Conservation (phyloP, 2,888 invertebrate genomes). For the Noctua janthe region DNA sequence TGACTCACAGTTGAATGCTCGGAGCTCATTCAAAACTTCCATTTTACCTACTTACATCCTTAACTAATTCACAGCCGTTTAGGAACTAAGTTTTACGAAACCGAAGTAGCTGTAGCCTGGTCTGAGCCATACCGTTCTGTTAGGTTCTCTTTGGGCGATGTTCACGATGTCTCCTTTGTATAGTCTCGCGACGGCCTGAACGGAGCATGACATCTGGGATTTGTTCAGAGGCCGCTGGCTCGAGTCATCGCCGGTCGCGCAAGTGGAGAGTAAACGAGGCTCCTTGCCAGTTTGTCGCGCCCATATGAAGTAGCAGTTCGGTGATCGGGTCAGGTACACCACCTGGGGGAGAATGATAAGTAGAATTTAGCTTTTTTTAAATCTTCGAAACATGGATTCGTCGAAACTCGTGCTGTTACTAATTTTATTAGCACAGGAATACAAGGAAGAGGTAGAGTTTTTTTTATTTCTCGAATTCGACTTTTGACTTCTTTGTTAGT, state of each 20-base stretch:
- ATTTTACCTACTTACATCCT: conserved; percentile 42
- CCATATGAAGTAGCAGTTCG: conserved; percentile 85
- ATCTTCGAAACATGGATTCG: not conserved
- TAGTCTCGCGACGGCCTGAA: conserved; percentile 81
- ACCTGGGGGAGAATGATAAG: conserved; percentile 74
- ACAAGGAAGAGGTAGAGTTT: not conserved
- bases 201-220: conserved; percentile 84
- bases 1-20: conserved; percentile 57
- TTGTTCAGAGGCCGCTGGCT: conserved; percentile 74
- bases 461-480: not conserved
- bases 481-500: not conserved
- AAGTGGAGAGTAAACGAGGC: conserved; percentile 78
- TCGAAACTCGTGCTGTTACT: not conserved
- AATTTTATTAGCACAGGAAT: not conserved
- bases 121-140: conserved; percentile 82
- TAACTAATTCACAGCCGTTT: conserved; percentile 79
- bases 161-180: conserved; percentile 80
- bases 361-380: not conserved
- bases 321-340: conserved; percentile 82
- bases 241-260: conserved; percentile 83
- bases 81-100: conserved; percentile 86
- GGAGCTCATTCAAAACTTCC: conserved; percentile 44
- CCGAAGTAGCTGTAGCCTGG: conserved; percentile 85
- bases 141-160: conserved; percentile 82
- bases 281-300: conserved; percentile 71